A percentile compares a stretch with the other conserved stretches of the same genome.
Evolutionary conservation across 2,113 vertebrate genomes (phyloP).

Genomic region (Zootoca vivipara): DNA sequence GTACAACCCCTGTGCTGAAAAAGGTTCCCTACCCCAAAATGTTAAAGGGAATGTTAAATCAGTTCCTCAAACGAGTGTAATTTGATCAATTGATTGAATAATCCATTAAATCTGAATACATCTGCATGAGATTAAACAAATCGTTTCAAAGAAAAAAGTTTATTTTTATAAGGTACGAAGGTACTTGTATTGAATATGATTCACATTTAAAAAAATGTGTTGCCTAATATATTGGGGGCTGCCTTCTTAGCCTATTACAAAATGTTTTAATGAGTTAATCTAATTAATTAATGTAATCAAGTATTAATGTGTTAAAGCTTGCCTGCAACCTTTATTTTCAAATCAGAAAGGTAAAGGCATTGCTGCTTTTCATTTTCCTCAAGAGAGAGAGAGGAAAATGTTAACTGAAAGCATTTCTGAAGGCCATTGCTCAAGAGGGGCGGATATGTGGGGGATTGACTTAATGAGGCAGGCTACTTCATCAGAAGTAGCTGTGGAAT

Average conservation of each 20-base stretch:
- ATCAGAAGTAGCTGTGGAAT: constrained; percentile 2
- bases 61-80: too few species aligned
- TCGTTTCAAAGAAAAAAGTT: too few species aligned
- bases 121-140: too few species aligned
- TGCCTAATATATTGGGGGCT: neutral
- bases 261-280: neutral
- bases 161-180: too few species aligned
- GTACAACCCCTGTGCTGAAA: neutral
- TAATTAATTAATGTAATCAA: neutral
- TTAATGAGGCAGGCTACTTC: constrained; percentile 26
- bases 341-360: neutral
- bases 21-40: too few species aligned
- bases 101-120: too few species aligned
- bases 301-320: neutral
- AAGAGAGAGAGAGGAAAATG: neutral
- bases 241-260: neutral
- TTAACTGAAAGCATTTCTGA: constrained; percentile 6
- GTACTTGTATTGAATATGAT: too few species aligned
- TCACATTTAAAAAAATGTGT: too few species aligned
- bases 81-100: too few species aligned
- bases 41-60: neutral
- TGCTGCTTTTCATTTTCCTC: neutral
- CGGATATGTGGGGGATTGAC: neutral
- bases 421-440: neutral
- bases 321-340: neutral